Conservation (phyloP, 2,797 vertebrate species). For the Sebastes cheni region DNA sequence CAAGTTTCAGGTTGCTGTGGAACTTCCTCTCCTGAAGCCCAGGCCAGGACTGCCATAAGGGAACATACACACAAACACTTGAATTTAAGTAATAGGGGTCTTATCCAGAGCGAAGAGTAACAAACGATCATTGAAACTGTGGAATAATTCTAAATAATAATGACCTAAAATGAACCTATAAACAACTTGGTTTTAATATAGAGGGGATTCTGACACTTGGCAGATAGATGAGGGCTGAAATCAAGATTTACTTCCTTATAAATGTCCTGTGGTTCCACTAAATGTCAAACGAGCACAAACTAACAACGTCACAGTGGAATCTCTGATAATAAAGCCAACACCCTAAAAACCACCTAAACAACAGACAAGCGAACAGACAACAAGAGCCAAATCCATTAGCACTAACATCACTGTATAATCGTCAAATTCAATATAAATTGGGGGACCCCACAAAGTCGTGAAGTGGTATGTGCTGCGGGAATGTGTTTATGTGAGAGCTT, state of each 20-base stretch:
- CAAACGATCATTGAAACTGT: neutral
- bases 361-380: neutral
- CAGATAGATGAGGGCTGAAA: neutral
- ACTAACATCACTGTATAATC: neutral
- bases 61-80: neutral
- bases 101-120: neutral
- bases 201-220: neutral
- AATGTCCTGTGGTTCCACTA: slow-evolving; percentile 18
- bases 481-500: neutral
- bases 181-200: neutral
- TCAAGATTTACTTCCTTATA: slow-evolving; percentile 12
- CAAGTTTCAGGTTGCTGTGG: neutral
- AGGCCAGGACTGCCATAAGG: neutral
- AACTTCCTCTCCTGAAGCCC: neutral
- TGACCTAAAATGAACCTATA: neutral
- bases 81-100: neutral
- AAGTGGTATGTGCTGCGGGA: neutral
- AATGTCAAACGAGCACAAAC: slow-evolving; percentile 4
- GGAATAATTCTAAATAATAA: neutral
- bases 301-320: neutral
- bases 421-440: neutral
- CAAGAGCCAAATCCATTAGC: neutral
- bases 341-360: neutral
- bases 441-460: neutral
- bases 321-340: slow-evolving; percentile 1